Evolutionary conservation across 2,797 vertebrate species (phyloP).

Genomic region (Gymnoscopelus braueri): DNA sequence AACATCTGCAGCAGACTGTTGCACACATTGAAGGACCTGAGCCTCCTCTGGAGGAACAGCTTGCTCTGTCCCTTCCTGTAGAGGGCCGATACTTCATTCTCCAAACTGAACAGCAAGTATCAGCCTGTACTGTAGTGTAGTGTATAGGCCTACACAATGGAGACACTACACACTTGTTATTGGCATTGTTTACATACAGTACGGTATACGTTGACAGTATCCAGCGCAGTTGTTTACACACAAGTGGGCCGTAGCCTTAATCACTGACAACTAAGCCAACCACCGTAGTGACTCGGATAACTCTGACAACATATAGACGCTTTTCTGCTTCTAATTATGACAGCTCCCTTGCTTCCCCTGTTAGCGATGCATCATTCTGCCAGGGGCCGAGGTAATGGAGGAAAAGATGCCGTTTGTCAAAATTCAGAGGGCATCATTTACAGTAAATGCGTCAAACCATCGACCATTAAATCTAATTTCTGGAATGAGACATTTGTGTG

Average conservation of each 20-base stretch:
- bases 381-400: conserved; percentile 31
- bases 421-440: conserved; percentile 21
- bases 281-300: background rate
- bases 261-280: conserved; percentile 27
- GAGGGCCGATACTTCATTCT: no score
- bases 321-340: conserved; percentile 37
- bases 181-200: no score
- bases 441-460: background rate
- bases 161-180: no score
- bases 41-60: no score
- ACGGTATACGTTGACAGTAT: no score
- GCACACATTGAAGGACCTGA: no score
- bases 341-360: conserved; percentile 12
- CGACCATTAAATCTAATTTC: conserved; percentile 43
- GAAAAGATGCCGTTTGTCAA: conserved; percentile 12
- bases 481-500: conserved; percentile 31
- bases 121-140: no score
- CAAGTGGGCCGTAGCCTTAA: conserved; percentile 20
- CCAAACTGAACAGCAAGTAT: no score
- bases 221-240: background rate
- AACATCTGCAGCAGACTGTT: no score
- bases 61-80: no score
- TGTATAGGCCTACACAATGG: no score
- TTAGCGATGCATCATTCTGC: conserved; percentile 28
- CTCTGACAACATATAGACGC: conserved; percentile 4